Percentiles rank a stretch among this genome's conserved stretches.
Conservation (phyloP, 2,797 vertebrate genomes). For the Hylomyscus alleni region DNA sequence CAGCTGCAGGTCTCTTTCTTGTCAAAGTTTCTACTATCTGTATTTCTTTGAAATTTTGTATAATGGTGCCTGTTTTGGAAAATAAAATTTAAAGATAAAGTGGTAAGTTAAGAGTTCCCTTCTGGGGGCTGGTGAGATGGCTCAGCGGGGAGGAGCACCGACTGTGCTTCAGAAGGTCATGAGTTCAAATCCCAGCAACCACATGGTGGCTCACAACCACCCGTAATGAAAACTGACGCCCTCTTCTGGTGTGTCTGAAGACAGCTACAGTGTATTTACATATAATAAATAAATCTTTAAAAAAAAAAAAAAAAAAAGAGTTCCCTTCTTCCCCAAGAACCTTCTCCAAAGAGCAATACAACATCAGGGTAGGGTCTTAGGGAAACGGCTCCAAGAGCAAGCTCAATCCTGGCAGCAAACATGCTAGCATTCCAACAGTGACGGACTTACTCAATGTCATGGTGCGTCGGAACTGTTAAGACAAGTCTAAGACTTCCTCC, state of each 20-base stretch:
- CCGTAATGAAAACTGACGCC: too few relatives aligned
- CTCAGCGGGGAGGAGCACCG: too few relatives aligned
- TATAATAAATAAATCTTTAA: too few relatives aligned
- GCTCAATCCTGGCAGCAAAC: not conserved
- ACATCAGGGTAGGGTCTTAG: not conserved
- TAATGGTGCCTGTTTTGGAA: not conserved
- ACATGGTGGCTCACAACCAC: too few relatives aligned
- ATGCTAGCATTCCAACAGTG: not conserved
- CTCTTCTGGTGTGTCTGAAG: too few relatives aligned
- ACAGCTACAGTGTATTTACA: too few relatives aligned
- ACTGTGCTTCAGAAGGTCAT: too few relatives aligned
- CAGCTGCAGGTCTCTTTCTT: not conserved
- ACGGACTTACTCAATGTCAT: not conserved
- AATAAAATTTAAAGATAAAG: slow-evolving; percentile 59
- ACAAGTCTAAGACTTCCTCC: not conserved
- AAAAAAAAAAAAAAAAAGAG: too few relatives aligned
- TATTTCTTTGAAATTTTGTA: not conserved
- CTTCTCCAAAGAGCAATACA: slow-evolving; percentile 48
- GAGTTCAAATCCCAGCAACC: too few relatives aligned
- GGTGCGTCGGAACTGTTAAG: slow-evolving; percentile 9
- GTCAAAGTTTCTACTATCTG: not conserved
- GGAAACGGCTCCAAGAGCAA: slow-evolving; percentile 8
- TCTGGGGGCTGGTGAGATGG: too few relatives aligned
- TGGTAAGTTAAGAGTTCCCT: slow-evolving; percentile 23
- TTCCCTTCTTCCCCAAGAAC: slow-evolving; percentile 18